Evolutionary conservation across 2,888 invertebrate genomes (phyloP).

Genomic region (Aquatica leii): DNA sequence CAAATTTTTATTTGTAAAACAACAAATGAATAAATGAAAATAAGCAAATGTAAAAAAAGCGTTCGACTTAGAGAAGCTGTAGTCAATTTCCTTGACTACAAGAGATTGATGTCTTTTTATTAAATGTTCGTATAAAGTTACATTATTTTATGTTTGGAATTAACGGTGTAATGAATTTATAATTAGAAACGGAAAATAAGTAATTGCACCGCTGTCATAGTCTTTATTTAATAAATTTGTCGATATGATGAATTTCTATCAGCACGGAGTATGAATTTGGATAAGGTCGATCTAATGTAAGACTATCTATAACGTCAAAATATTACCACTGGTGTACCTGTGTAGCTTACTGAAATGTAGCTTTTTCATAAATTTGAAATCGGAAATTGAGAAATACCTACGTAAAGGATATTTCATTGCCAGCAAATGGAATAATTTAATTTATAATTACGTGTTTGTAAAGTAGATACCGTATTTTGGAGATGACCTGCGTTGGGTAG

Average conservation of each 20-base stretch:
- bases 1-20: too few species aligned
- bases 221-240: not conserved
- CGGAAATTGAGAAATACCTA: conserved; percentile 8
- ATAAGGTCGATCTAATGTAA: not conserved
- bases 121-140: too few species aligned
- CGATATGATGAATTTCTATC: not conserved
- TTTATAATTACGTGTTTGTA: not conserved
- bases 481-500: too few species aligned
- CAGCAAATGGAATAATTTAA: not conserved
- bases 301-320: not conserved
- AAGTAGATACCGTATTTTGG: not conserved
- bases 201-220: too few species aligned
- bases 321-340: conserved; percentile 3
- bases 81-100: too few species aligned
- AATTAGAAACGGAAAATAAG: too few species aligned
- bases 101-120: too few species aligned
- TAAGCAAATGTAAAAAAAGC: too few species aligned
- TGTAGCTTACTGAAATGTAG: not conserved
- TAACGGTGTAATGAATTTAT: too few species aligned
- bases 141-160: too few species aligned
- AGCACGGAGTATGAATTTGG: not conserved
- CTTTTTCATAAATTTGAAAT: conserved; percentile 1
- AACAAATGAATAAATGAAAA: too few species aligned
- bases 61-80: too few species aligned
- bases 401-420: not conserved